Evolutionary conservation across 1,140 invertebrate genomes (phyloP), one percentile per base, ranked within the genome.

Genomic region (Cyclargus thomasi): DNA sequence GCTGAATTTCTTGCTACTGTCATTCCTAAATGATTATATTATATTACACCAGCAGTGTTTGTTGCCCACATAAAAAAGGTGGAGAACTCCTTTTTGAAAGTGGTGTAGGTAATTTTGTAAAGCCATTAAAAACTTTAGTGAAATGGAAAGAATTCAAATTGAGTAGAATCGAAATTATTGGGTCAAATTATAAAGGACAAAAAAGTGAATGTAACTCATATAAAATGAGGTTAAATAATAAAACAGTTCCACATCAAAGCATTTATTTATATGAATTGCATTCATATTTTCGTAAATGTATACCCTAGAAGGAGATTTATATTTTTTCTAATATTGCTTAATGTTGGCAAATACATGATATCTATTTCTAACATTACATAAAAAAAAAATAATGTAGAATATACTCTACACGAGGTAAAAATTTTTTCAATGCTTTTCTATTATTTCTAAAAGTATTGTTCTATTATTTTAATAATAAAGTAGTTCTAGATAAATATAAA

Each of bases 181-280:
- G 1, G 29, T 35, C n/a, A 65, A 62, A 65, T 67, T 10, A 63
- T 18, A 67, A 64, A 53, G 71, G 53, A 62, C 18, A 70, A 73
- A 70, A 74, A 79, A 81, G 84, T 86, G 86, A 89, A 89, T 89
- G 85, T 86, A 89, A 89, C 85, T 89, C 86, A 89, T 89, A 81
- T 82, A 74, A 73, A 67, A 76, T 64, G 53, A 68, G 71, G 70
- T 72, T 63, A 69, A 70, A 73, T 74, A 76, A 71, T 62, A 66
- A 70, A 68, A 71, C 53, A 23, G 69, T 77, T 66, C 71, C 35
- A 73, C 76, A 69, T 80, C 77, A 70, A 86, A 89, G 78, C 80
- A 70, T 85, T 88, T 88, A 87, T 86, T 87, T 74, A 86, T 87
- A 87, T 88, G 85, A 88, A 88, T 89, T 89, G 78, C 84, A 89